Base-by-base conservation (phyloP, 2,888 invertebrate species). In the Microctonus aethiopoides region DNA sequence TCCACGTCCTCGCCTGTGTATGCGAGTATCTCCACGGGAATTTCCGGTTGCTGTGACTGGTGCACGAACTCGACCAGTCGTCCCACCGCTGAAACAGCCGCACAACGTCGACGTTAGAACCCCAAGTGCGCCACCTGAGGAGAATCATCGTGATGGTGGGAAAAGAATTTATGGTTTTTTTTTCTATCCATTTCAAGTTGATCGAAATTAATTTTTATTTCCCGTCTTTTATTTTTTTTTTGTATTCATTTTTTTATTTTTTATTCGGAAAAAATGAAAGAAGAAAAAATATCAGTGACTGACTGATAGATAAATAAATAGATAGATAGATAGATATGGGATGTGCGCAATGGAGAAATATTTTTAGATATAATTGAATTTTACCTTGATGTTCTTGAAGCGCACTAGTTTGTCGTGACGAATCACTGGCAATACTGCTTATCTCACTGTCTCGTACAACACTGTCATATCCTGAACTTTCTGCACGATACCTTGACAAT, bases 371-470 rank as follows among this genome's bases (percentile, higher is more conserved):
- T 29, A 39, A 11, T 29, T 46, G 16, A n/a, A 46, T 16, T 60
- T 76, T 79, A 86, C 86, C 83, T 81, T 85, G 84, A 76, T 86
- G 84, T 64, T 86, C 86, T 62, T 84, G 85, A 29, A 86, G 80
- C n/a, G 83, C 84, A 74, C 88, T 88, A 13, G 89, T 89, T 68
- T 88, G 84, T 72, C 89, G 83, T 60, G 89, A 89, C 9, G 88
- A 89, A 72, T 89, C 91, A 16, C 96, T 96, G 75, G 94, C 95
- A 76, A 95, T 91, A 71, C 94, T 95, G 24, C 95, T 95, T 73
- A 94, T 95, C 82, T 96, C 96, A 77, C 94, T 94, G 85, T 96
- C 96, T 72, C 96, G 89, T 10, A 95, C 93, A 75, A 96, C 94
- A 79, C 95, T 96, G 82, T 97, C 97, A 81, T 96, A 97, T 0